Base-by-base conservation (phyloP, 2,797 vertebrate genomes). In the Hoplostethus atlanticus region DNA sequence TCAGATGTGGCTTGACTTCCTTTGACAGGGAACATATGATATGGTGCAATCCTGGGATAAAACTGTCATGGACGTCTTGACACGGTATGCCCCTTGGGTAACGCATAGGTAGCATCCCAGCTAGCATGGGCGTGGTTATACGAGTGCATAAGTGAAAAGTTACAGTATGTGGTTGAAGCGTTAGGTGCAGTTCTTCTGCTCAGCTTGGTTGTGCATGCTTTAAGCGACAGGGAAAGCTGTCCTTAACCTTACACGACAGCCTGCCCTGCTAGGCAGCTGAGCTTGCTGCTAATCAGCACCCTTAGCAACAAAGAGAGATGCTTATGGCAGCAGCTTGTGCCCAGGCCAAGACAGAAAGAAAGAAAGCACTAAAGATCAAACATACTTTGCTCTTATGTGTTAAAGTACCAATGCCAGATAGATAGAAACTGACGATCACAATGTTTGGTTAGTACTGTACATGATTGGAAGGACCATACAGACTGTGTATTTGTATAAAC, bases 51-150 rank as follows among this genome's bases (percentile, higher is more conserved):
- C 6, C 28, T 46, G 36, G 5, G 4, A 34, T 17, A 50, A 51
- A n/a, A 6, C 34, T 6, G 10, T 11, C 2, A 1, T 1, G 31
- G 36, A 51, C 30, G 2, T 46, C 15, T 42, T 40, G 54, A 48
- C 15, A 25, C 28, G 30, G 64, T 13, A 8, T 12, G 46, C 6
- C 42, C 1, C 21, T 36, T 12, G 12, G 77, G 65, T 70, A 73
- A 54, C 21, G 7, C 13, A 17, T 25, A n/a, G 55, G 68, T 1
- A 82, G 79, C 82, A 64, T 75, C 68, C 56, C 48, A 67, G 65
- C 34, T 77, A 47, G 68, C 87, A 91, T 90, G 91, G 92, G 92
- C 91, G 92, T 93, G 91, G 91, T 77, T 90, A 81, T 31, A 55
- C 44, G 13, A 53, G 62, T 48, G 60, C 34, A 28, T 50, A 42